Percentiles rank a stretch among this genome's conserved stretches.
phyloP scores from a whole-genome alignment of 2,888 invertebrate genomes.

The Sericinus montela region DNA sequence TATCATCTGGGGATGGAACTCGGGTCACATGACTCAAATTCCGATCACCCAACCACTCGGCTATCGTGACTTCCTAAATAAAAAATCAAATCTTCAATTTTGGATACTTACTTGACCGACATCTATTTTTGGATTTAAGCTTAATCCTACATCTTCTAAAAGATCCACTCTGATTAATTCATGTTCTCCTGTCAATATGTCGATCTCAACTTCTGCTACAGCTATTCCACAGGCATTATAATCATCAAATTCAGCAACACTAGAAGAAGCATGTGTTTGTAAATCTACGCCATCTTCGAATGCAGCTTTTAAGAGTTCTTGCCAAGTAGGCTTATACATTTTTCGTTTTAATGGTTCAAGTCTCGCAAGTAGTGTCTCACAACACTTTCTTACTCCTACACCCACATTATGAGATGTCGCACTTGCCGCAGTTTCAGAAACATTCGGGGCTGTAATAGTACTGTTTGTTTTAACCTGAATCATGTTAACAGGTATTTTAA shows the following conservation, averaged over 20 bases:
- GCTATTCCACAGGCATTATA: conserved; percentile 73
- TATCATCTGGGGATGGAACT: no score
- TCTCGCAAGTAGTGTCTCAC: conserved; percentile 58
- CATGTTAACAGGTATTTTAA: conserved; percentile 81
- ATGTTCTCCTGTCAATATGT: conserved; percentile 84
- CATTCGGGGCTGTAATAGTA: conserved; percentile 81
- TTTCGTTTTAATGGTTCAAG: conserved; percentile 55
- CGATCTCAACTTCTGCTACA: conserved; percentile 84
- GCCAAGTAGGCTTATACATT: conserved; percentile 62
- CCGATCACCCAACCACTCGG: no score
- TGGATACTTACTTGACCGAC: conserved; percentile 75
- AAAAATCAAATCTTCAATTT: no score
- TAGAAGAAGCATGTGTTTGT: conserved; percentile 37
- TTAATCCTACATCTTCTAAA: conserved; percentile 81
- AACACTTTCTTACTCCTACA: conserved; percentile 68
- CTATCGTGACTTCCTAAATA: no score
- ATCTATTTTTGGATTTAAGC: conserved; percentile 81
- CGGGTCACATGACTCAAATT: no score
- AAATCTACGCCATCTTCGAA: conserved; percentile 33
- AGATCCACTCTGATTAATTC: conserved; percentile 80
- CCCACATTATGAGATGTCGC: conserved; percentile 81
- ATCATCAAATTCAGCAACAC: conserved; percentile 24
- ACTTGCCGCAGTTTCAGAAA: conserved; percentile 82
- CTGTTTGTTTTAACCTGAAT: conserved; percentile 83
- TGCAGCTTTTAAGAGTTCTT: conserved; percentile 62